A percentile compares a stretch with the other conserved stretches of the same genome.
These are phyloP conservation scores for Cephus rjabovi DNA, from an alignment of 2,888 invertebrate species.

Conservation along the genomic window DNA sequence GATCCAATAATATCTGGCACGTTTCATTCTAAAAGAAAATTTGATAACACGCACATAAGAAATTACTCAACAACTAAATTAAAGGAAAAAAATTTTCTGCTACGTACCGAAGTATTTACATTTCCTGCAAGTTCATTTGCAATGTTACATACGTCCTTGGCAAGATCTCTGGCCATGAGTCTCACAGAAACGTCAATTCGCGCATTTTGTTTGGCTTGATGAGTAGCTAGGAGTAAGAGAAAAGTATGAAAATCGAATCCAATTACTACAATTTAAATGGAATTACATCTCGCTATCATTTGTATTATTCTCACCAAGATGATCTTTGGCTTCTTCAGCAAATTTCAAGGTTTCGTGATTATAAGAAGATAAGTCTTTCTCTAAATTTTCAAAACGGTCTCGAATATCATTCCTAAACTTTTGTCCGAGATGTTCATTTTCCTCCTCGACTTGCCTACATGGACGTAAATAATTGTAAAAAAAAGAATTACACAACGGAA, in stretches of 20 bases:
- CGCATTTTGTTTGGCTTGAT: constrained; percentile 30
- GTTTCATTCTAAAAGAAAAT: constrained; percentile 40
- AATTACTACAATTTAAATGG: not conserved
- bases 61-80: not conserved
- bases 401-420: constrained; percentile 48
- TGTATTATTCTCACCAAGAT: constrained; percentile 33
- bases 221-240: constrained; percentile 32
- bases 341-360: constrained; percentile 48
- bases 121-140: constrained; percentile 37
- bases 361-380: constrained; percentile 46
- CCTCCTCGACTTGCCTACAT: constrained; percentile 51
- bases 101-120: constrained; percentile 45
- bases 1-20: constrained; percentile 46
- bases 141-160: constrained; percentile 32
- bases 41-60: not conserved
- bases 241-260: not conserved
- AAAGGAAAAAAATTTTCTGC: not conserved
- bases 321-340: constrained; percentile 44
- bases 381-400: constrained; percentile 43
- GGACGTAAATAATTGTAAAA: not conserved
- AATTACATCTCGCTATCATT: not conserved
- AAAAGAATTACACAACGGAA: not conserved
- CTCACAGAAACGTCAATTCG: constrained; percentile 41
- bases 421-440: constrained; percentile 51
- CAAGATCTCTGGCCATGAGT: constrained; percentile 43